Conservation (phyloP, 1,140 invertebrate species). For the Apis florea region DNA sequence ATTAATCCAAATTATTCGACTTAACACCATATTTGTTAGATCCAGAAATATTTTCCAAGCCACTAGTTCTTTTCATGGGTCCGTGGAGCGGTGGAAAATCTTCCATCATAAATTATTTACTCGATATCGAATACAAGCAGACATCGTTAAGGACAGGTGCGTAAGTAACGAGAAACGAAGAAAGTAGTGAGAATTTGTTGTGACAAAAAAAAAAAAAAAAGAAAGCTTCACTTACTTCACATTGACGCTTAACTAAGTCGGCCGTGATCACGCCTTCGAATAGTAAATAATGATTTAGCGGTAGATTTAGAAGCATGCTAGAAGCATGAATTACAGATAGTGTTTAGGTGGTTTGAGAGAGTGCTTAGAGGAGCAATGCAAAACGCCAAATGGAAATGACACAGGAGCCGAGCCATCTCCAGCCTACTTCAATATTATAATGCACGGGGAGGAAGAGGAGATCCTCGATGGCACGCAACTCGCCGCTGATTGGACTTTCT, state of each 20-base stretch:
- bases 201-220: no score
- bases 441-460: constrained; percentile 92
- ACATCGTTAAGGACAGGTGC: constrained; percentile 92
- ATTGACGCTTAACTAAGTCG: constrained; percentile 34
- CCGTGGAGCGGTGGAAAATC: constrained; percentile 98
- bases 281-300: constrained; percentile 26
- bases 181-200: constrained; percentile 31
- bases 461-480: constrained; percentile 94
- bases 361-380: constrained; percentile 64
- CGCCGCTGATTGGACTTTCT: constrained; percentile 95
- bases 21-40: constrained; percentile 79
- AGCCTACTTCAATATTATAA: constrained; percentile 95
- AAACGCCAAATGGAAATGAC: constrained; percentile 68
- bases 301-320: constrained; percentile 49
- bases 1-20: neutral
- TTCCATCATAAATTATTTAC: constrained; percentile 95
- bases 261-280: constrained; percentile 17
- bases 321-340: constrained; percentile 63
- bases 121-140: constrained; percentile 91
- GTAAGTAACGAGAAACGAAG: constrained; percentile 38
- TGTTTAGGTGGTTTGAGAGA: constrained; percentile 69
- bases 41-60: constrained; percentile 97
- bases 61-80: constrained; percentile 95
- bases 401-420: constrained; percentile 95
- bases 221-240: constrained; percentile 13